Evolutionary conservation across 2,888 invertebrate species (phyloP).

Genomic region (Rhodophaea formosa): DNA sequence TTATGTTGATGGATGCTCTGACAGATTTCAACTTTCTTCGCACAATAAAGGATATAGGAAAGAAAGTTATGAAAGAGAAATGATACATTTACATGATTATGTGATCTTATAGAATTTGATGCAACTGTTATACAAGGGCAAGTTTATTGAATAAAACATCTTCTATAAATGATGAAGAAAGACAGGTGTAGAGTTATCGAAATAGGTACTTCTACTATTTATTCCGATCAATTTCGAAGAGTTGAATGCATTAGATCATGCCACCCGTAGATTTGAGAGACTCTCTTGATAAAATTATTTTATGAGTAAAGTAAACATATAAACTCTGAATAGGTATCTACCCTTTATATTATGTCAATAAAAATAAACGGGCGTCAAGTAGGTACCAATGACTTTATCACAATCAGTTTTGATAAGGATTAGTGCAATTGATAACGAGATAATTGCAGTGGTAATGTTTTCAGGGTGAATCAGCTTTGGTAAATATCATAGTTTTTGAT

Average conservation of each 20-base stretch:
- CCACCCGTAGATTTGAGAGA: background rate
- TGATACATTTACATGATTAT: conserved; percentile 8
- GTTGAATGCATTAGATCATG: too few relatives aligned
- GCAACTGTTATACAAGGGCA: background rate
- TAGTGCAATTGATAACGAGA: background rate
- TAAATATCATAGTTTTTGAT: background rate
- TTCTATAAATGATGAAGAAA: background rate
- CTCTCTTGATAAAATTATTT: background rate
- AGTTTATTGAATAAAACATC: background rate
- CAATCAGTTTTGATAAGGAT: conserved; percentile 5
- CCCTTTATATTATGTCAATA: background rate
- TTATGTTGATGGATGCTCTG: conserved; percentile 8
- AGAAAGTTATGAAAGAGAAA: conserved; percentile 2
- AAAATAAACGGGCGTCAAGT: background rate
- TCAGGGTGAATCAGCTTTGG: background rate
- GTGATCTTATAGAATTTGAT: background rate
- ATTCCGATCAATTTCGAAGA: too few relatives aligned
- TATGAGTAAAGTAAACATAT: background rate
- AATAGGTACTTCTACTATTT: too few relatives aligned
- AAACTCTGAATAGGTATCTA: background rate
- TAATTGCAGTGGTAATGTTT: background rate
- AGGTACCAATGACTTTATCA: background rate
- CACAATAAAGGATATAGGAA: conserved; percentile 9
- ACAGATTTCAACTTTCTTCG: conserved; percentile 12
- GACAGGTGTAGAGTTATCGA: too few relatives aligned